These are phyloP conservation scores for Apodemus agrarius DNA, from an alignment of 2,797 vertebrate genomes.

Conservation along the genomic window DNA sequence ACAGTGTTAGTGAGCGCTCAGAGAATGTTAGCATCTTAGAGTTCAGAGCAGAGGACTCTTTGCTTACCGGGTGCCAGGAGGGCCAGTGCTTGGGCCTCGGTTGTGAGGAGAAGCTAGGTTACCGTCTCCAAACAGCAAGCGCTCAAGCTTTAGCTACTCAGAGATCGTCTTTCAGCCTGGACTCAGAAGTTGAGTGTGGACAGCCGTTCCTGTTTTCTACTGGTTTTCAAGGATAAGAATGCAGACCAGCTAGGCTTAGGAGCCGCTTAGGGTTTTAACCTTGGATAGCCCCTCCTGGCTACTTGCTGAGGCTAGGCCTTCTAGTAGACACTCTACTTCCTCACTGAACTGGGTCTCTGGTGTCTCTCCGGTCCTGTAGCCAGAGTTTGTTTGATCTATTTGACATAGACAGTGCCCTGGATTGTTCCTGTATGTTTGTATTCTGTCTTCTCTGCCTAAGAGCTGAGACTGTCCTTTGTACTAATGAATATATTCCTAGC, in stretches of 20 bases:
- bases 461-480: background rate
- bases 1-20: background rate
- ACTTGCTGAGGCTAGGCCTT: background rate
- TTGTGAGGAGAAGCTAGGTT: background rate
- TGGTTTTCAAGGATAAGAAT: conserved; percentile 26
- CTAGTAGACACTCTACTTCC: background rate
- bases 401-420: background rate
- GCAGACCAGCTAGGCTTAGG: background rate
- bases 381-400: background rate
- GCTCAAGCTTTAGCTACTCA: conserved; percentile 3
- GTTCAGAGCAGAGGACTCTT: background rate
- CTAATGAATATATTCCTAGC: background rate
- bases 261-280: background rate
- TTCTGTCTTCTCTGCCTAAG: background rate
- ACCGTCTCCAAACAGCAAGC: background rate
- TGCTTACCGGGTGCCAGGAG: background rate
- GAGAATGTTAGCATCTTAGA: background rate
- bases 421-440: background rate
- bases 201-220: background rate
- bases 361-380: background rate
- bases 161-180: background rate
- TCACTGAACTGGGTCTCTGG: background rate
- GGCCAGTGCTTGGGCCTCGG: background rate
- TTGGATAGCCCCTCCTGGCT: background rate
- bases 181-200: background rate